Evolutionary conservation across 2,888 invertebrate species (phyloP).

Genomic region (Lepidocyrtoides sp.): DNA sequence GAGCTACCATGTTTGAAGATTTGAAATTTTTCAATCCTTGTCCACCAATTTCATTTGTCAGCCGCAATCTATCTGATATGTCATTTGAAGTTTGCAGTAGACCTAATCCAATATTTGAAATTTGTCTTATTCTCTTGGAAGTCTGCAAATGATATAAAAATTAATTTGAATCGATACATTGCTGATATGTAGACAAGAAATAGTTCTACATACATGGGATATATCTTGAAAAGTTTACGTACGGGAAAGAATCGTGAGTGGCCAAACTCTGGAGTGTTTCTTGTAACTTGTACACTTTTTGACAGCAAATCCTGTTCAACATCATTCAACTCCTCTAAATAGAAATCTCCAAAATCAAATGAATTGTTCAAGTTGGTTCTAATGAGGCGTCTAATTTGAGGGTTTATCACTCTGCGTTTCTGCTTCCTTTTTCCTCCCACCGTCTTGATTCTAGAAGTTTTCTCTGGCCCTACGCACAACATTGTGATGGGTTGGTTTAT

Average conservation of each 20-base stretch:
- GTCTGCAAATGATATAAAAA: slow-evolving; percentile 76
- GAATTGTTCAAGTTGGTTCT: slow-evolving; percentile 77
- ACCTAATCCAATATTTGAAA: slow-evolving; percentile 82
- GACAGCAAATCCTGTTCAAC: slow-evolving; percentile 79
- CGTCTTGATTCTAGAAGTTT: not conserved
- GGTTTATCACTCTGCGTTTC: slow-evolving; percentile 71
- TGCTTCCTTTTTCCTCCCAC: slow-evolving; percentile 53
- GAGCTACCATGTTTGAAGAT: slow-evolving; percentile 77
- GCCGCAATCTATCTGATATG: slow-evolving; percentile 77
- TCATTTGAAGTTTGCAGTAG: slow-evolving; percentile 83
- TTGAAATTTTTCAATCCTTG: slow-evolving; percentile 80
- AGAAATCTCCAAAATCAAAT: slow-evolving; percentile 78
- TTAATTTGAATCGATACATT: not conserved
- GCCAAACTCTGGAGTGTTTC: slow-evolving; percentile 80
- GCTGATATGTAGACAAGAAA: not conserved
- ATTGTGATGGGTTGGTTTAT: too few species aligned
- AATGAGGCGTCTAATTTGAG: slow-evolving; percentile 71
- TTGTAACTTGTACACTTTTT: slow-evolving; percentile 70
- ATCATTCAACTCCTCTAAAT: slow-evolving; percentile 77
- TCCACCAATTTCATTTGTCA: slow-evolving; percentile 82
- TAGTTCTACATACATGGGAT: not conserved
- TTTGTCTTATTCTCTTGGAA: slow-evolving; percentile 82
- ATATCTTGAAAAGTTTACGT: not conserved
- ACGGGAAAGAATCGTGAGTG: slow-evolving; percentile 81
- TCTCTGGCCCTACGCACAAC: slow-evolving; percentile 41